phyloP scores from a whole-genome alignment of 2,888 invertebrate species.

The Sthenelais limicola region DNA sequence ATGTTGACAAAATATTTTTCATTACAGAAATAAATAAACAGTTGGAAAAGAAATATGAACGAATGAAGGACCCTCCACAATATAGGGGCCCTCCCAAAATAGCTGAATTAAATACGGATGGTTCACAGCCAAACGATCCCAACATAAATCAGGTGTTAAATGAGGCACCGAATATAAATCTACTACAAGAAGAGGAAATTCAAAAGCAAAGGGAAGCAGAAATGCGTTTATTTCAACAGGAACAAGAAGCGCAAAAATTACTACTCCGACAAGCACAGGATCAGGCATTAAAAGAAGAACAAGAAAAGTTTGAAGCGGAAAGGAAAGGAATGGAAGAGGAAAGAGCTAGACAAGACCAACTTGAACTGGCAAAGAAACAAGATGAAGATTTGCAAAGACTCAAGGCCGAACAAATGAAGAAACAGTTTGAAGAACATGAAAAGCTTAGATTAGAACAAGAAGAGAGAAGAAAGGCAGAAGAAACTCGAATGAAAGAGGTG shows the following conservation, averaged over 20 bases:
- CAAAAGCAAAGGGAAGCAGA: not conserved
- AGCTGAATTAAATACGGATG: too few relatives aligned
- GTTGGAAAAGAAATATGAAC: slow-evolving; percentile 22
- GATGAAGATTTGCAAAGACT: not conserved
- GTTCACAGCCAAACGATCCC: too few relatives aligned
- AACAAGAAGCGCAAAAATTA: too few relatives aligned
- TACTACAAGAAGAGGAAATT: not conserved
- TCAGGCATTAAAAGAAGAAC: not conserved
- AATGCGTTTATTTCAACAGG: too few relatives aligned
- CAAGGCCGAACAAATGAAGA: not conserved
- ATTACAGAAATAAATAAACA: slow-evolving; percentile 25
- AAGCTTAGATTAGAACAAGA: not conserved
- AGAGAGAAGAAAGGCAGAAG: slow-evolving; percentile 3
- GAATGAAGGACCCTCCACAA: slow-evolving; percentile 18
- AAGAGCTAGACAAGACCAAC: not conserved
- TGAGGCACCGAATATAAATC: not conserved
- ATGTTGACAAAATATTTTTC: not conserved
- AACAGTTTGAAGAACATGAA: not conserved
- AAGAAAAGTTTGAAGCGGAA: slow-evolving; percentile 2
- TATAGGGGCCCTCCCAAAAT: not conserved
- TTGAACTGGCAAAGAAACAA: slow-evolving; percentile 9
- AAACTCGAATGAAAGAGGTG: not conserved
- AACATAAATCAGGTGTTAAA: too few relatives aligned
- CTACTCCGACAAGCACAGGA: not conserved
- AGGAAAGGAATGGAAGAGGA: not conserved